phyloP scores from a whole-genome alignment of 2,888 invertebrate species.

The Parnassius apollo region DNA sequence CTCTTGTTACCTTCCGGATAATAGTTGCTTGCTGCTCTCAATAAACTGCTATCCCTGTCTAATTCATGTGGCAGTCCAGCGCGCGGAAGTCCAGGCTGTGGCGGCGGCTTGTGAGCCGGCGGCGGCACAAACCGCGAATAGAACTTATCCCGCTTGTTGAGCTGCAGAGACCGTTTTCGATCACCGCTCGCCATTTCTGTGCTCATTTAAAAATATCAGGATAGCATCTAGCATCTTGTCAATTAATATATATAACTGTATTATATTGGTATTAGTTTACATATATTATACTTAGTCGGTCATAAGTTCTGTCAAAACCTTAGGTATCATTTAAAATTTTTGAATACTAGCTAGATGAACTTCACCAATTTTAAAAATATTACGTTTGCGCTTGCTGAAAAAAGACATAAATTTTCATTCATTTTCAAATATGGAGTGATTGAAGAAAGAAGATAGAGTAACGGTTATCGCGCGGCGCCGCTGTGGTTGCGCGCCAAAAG shows the following conservation, averaged over 20 bases:
- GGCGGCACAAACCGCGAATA: slow-evolving; percentile 53
- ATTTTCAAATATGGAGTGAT: too few species aligned
- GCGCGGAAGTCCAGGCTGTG: slow-evolving; percentile 55
- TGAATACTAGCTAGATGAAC: too few species aligned
- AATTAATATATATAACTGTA: slow-evolving; percentile 4
- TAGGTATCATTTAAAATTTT: too few species aligned
- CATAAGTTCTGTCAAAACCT: too few species aligned
- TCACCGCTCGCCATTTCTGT: slow-evolving; percentile 56
- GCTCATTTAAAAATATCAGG: slow-evolving; percentile 4
- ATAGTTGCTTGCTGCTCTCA: slow-evolving; percentile 58
- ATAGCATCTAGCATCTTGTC: slow-evolving; percentile 21
- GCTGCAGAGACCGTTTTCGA: slow-evolving; percentile 43
- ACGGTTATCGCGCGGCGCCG: too few species aligned
- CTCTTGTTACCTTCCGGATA: slow-evolving; percentile 62
- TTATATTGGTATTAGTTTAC: too few species aligned
- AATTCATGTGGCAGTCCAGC: slow-evolving; percentile 68
- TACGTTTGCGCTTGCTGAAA: too few species aligned
- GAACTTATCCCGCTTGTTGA: slow-evolving; percentile 36
- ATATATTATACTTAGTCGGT: not conserved
- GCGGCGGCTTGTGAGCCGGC: slow-evolving; percentile 42
- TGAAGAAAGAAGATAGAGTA: too few species aligned
- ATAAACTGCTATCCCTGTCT: slow-evolving; percentile 54
- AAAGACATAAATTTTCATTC: too few species aligned
- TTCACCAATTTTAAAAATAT: too few species aligned
- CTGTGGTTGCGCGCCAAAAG: too few species aligned